Conservation (phyloP, 2,797 vertebrate genomes). For the Microctenopoma steveboyesi region DNA sequence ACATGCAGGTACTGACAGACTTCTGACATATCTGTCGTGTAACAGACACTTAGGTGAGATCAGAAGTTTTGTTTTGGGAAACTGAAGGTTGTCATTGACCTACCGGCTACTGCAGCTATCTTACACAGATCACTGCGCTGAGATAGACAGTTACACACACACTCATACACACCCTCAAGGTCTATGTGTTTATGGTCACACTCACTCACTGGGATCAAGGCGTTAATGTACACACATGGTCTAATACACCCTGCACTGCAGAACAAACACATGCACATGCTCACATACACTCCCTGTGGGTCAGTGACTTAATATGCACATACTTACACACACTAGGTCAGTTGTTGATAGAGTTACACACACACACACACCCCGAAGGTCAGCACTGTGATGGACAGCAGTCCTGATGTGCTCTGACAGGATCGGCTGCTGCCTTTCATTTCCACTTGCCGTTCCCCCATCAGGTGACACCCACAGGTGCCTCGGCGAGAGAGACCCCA, state of each 20-base stretch:
- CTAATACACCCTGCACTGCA: slow-evolving; percentile 72
- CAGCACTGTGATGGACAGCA: slow-evolving; percentile 79
- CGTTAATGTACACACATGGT: slow-evolving; percentile 75
- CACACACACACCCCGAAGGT: slow-evolving; percentile 75
- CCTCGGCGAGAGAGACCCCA: slow-evolving; percentile 69
- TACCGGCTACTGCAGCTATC: slow-evolving; percentile 66
- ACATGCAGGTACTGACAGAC: slow-evolving; percentile 41
- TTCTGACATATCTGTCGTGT: slow-evolving; percentile 8
- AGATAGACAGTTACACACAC: slow-evolving; percentile 49
- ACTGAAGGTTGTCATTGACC: slow-evolving; percentile 49
- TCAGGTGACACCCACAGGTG: slow-evolving; percentile 87
- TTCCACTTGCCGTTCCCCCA: slow-evolving; percentile 79
- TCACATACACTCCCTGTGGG: slow-evolving; percentile 73
- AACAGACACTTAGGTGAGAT: slow-evolving; percentile 30
- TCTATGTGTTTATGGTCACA: slow-evolving; percentile 73
- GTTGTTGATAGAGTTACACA: slow-evolving; percentile 61
- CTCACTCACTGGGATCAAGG: slow-evolving; percentile 67
- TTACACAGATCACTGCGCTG: slow-evolving; percentile 70
- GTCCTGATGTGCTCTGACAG: slow-evolving; percentile 81
- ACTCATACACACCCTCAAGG: slow-evolving; percentile 69
- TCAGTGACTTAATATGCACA: slow-evolving; percentile 76
- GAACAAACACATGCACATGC: slow-evolving; percentile 75
- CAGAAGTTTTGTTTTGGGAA: slow-evolving; percentile 28
- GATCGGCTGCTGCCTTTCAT: slow-evolving; percentile 84
- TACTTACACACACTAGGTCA: slow-evolving; percentile 63